phyloP scores from a whole-genome alignment of 1,140 invertebrate species.

The Littorina saxatilis region DNA sequence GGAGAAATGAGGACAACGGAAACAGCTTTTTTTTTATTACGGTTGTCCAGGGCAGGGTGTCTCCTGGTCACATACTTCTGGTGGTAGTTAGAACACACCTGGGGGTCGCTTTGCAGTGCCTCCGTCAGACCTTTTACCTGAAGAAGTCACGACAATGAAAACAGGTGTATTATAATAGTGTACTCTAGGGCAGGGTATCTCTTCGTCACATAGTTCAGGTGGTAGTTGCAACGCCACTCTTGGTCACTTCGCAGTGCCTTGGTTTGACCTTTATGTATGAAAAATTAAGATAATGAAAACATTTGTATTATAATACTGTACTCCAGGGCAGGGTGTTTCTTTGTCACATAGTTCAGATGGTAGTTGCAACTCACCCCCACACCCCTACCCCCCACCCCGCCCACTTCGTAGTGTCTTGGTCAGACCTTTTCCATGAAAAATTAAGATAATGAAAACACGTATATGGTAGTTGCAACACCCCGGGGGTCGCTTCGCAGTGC shows the following conservation, averaged over 20 bases:
- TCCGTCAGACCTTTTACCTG: constrained; percentile 91
- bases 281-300: too few species aligned
- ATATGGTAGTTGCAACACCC: constrained; percentile 8
- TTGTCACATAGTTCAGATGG: constrained; percentile 86
- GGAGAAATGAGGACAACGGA: too few species aligned
- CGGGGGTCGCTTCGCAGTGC: too few species aligned
- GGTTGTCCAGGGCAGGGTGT: constrained; percentile 81
- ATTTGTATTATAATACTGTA: too few species aligned
- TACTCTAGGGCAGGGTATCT: constrained; percentile 84
- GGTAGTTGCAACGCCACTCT: constrained; percentile 94
- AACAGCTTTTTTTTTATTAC: too few species aligned
- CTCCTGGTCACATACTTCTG: constrained; percentile 88
- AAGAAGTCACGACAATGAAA: too few species aligned
- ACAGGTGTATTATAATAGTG: too few species aligned
- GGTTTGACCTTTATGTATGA: constrained; percentile 88
- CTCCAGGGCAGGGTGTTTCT: constrained; percentile 85
- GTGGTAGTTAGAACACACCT: constrained; percentile 94
- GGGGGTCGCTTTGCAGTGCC: constrained; percentile 82
- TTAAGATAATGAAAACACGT: too few species aligned
- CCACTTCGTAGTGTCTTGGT: constrained; percentile 83
- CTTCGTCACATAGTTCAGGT: constrained; percentile 86
- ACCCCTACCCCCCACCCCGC: constrained; percentile 80
- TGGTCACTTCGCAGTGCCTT: constrained; percentile 83
- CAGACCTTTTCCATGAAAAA: constrained; percentile 88
- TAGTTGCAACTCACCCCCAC: constrained; percentile 93